Evolutionary conservation across 2,797 vertebrate genomes (phyloP).

Genomic region (Tenualosa ilisha): DNA sequence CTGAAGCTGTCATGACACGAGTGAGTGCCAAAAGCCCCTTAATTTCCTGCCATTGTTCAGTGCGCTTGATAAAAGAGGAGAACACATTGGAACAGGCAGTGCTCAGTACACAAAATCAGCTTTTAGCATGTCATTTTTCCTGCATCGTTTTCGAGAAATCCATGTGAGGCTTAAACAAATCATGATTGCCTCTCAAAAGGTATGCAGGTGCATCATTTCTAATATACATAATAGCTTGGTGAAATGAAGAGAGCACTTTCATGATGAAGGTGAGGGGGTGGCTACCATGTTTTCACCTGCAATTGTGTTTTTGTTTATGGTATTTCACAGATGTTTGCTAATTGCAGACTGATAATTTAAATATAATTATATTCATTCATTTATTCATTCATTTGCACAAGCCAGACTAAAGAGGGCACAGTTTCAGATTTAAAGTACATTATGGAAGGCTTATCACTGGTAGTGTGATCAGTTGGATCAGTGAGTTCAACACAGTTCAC

Average conservation of each 20-base stretch:
- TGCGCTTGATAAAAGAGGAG: slow-evolving; percentile 63
- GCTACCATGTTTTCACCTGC: neutral
- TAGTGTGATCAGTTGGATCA: neutral
- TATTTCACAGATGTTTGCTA: too few relatives aligned
- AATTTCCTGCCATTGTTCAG: slow-evolving; percentile 69
- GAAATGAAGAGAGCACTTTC: too few relatives aligned
- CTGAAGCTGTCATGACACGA: slow-evolving; percentile 48
- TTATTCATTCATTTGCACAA: neutral
- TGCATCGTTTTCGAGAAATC: neutral
- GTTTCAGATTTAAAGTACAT: neutral
- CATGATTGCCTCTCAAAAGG: neutral
- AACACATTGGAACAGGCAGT: slow-evolving; percentile 43
- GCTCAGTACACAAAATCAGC: neutral
- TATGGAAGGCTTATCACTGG: neutral
- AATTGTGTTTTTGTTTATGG: too few relatives aligned
- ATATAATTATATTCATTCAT: too few relatives aligned
- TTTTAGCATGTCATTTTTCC: neutral
- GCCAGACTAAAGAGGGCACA: neutral
- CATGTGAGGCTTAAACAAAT: neutral
- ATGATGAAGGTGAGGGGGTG: neutral
- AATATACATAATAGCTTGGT: too few relatives aligned
- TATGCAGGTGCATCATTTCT: too few relatives aligned
- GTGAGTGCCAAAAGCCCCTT: slow-evolving; percentile 44
- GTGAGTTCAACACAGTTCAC: neutral
- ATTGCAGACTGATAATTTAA: too few relatives aligned